Evolutionary conservation across 23 tunicate species (phyloP), one percentile per base, ranked within the genome.

Genomic region (Trididemnum miniatum): DNA sequence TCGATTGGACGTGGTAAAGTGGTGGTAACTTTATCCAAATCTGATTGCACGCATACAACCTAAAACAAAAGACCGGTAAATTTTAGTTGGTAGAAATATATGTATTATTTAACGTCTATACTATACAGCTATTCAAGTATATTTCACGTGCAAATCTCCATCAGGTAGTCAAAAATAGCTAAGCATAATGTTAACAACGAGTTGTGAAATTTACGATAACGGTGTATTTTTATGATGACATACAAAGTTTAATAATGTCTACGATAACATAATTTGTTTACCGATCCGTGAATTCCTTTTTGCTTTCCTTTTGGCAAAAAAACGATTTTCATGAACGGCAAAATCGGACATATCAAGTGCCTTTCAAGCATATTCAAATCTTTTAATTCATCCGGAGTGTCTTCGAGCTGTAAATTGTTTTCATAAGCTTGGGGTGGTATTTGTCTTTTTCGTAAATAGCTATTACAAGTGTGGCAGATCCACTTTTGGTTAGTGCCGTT

Each of bases 271-370:
- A n/a, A n/a, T n/a, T n/a, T n/a, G n/a, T n/a, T 44, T 34, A 66
- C 73, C 2, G 73, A 66, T 66, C 73, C 73, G 3, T 66, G 73
- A 3, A 66, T 66, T 3, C 73, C 73, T 26, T 30, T 27, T 34
- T 66, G 73, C 20, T 29, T 26, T 26, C 73, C 73, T 26, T 30
- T 27, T 26, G 73, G 73, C 32, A 66, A 66, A 66, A 34, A 32
- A 27, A 66, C 73, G 34, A 66, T 27, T 66, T 66, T 66, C 73
- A 66, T 66, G 3, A 66, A 66, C 30, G 73, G 73, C 30, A 66
- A 20, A 3, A 30, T 20, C 34, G 34, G 34, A 4, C 35, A 66
- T 29, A 66, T 34, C 34, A 66, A 26, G 34, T 66, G 73, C 34
- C 73, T 66, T 24, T 66, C 73, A 32, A 66, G 34, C 1, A 34